Evolutionary conservation across 2,113 vertebrate genomes (phyloP).

Genomic region (Litocranius walleri): DNA sequence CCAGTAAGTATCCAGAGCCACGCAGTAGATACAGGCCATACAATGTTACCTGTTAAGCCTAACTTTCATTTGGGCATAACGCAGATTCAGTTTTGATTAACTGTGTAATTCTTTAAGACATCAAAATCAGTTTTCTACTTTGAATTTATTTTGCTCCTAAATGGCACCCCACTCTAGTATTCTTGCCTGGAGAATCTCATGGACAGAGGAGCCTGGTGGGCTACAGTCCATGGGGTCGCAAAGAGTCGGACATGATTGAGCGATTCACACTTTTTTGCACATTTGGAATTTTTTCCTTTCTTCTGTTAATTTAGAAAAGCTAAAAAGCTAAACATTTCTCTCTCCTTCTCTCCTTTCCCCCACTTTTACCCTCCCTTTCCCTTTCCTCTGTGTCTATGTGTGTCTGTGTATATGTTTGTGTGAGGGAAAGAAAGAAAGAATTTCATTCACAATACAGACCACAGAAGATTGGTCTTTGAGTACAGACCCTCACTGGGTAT

Average conservation of each 20-base stretch:
- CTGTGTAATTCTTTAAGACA: not conserved
- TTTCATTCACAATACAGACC: not conserved
- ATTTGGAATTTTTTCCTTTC: not conserved
- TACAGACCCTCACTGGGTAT: not conserved
- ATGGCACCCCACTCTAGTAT: not conserved
- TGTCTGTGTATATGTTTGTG: fast-evolving
- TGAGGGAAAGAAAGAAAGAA: not conserved
- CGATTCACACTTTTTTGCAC: not conserved
- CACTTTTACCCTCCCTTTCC: not conserved
- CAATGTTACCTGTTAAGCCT: not conserved
- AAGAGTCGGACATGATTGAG: fast-evolving
- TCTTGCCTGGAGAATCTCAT: not conserved
- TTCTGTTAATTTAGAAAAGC: not conserved
- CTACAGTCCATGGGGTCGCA: not conserved
- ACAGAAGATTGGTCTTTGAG: not conserved
- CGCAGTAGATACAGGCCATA: not conserved
- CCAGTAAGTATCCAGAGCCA: not conserved
- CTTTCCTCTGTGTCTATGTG: not conserved
- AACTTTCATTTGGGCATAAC: not conserved
- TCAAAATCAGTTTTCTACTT: not conserved
- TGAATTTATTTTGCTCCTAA: not conserved
- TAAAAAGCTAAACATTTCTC: not conserved
- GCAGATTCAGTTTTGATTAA: not conserved
- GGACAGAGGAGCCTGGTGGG: not conserved
- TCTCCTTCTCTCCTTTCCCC: not conserved